These are phyloP conservation scores for Sesia apiformis DNA, from an alignment of 2,888 invertebrate genomes.

Conservation along the genomic window DNA sequence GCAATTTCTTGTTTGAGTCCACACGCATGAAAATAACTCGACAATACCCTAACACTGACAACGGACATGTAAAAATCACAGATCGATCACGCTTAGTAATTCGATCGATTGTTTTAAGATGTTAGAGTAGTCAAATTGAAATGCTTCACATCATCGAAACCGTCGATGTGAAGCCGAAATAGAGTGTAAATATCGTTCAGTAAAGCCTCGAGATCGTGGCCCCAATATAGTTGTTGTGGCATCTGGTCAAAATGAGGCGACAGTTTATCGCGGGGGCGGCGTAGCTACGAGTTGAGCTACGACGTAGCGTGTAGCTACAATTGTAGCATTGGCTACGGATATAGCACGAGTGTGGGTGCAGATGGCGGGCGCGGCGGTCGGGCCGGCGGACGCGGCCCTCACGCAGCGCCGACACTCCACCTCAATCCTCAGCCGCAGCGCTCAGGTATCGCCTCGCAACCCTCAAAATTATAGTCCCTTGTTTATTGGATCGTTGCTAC, in stretches of 20 bases:
- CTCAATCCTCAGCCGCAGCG: constrained; percentile 78
- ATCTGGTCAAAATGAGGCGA: constrained; percentile 35
- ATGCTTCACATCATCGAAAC: constrained; percentile 9
- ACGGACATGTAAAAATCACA: too few species aligned
- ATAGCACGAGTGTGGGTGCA: constrained; percentile 26
- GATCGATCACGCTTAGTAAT: too few species aligned
- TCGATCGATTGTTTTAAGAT: too few species aligned
- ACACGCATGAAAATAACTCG: constrained; percentile 38
- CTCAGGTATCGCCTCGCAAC: constrained; percentile 65
- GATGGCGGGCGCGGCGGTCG: constrained; percentile 48
- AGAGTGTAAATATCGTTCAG: not conserved
- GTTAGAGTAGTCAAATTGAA: constrained; percentile 3
- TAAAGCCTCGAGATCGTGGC: constrained; percentile 15
- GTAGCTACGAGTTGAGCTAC: not conserved
- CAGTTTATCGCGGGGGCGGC: constrained; percentile 9
- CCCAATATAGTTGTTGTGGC: constrained; percentile 39
- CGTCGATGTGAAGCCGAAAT: not conserved
- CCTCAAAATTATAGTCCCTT: not conserved
- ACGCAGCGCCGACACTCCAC: constrained; percentile 85
- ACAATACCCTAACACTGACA: constrained; percentile 3
- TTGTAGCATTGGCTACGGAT: not conserved
- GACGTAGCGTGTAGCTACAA: not conserved
- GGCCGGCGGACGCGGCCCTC: constrained; percentile 72
- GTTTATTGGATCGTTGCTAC: constrained; percentile 3
- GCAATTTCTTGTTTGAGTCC: constrained; percentile 63